Percentiles rank a stretch among this genome's conserved stretches.
phyloP scores from a whole-genome alignment of 2,888 invertebrate species.

The Metellina segmentata region DNA sequence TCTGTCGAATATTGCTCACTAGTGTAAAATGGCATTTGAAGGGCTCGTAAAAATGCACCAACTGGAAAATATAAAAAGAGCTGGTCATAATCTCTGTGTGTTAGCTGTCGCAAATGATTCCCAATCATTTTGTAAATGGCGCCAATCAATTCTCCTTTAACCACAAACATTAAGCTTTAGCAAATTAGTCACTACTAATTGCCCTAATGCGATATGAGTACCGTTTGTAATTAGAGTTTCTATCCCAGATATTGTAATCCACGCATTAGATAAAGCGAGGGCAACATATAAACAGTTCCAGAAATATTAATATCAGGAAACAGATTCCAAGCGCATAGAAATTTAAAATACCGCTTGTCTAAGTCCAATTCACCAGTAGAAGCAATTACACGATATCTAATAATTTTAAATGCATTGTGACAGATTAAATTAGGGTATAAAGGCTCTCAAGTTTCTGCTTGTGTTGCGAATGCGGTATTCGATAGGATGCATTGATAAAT shows the following conservation, averaged over 20 bases:
- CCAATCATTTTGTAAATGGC: background rate
- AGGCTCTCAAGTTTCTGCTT: constrained; percentile 21
- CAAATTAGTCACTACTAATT: constrained; percentile 46
- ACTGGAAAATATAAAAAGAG: background rate
- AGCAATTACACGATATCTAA: constrained; percentile 47
- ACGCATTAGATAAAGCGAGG: background rate
- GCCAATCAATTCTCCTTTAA: constrained; percentile 27
- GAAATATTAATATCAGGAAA: constrained; percentile 55
- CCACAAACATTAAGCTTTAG: constrained; percentile 28
- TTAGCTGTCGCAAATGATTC: background rate
- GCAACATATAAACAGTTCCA: background rate
- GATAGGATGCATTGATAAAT: constrained; percentile 30
- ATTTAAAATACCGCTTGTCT: constrained; percentile 39
- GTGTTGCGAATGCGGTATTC: constrained; percentile 4
- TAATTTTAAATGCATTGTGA: constrained; percentile 32
- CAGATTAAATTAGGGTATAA: constrained; percentile 50
- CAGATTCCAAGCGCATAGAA: background rate
- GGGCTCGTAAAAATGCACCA: too few species aligned
- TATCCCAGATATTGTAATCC: constrained; percentile 26
- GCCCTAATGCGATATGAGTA: constrained; percentile 28
- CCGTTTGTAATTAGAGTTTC: constrained; percentile 33
- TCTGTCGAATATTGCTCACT: too few species aligned
- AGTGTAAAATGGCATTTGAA: too few species aligned
- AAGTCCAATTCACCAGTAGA: constrained; percentile 24
- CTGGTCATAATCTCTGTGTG: background rate